Percentiles rank a stretch among this genome's conserved stretches.
Evolutionary conservation across 2,797 vertebrate species (phyloP).

Genomic region (Pangasius mekongensis): DNA sequence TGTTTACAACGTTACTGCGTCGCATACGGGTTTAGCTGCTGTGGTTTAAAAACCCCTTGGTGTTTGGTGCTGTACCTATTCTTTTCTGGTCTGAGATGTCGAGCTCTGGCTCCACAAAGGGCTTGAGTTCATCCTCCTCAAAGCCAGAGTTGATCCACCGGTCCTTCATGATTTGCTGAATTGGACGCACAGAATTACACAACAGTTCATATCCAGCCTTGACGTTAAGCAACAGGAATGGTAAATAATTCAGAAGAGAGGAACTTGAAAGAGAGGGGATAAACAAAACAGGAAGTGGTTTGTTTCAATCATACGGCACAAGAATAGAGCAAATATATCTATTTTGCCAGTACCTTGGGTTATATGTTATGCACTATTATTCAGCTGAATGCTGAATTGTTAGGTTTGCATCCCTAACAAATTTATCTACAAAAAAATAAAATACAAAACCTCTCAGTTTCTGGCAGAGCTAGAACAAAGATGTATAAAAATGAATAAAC

Average conservation of each 20-base stretch:
- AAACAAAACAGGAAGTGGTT: neutral
- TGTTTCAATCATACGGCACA: neutral
- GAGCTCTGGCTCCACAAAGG: constrained; percentile 86
- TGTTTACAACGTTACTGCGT: constrained; percentile 12
- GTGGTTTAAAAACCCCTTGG: neutral
- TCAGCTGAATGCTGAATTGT: neutral
- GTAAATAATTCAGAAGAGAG: constrained; percentile 6
- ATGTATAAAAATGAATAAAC: neutral
- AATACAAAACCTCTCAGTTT: neutral
- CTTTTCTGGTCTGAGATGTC: constrained; percentile 89
- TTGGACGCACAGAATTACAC: neutral
- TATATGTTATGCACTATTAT: neutral
- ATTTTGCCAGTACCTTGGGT: neutral
- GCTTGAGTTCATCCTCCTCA: constrained; percentile 90
- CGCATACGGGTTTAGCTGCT: neutral
- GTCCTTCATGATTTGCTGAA: constrained; percentile 95
- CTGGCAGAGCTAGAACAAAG: neutral
- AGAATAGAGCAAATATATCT: neutral
- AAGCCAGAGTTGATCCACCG: constrained; percentile 90
- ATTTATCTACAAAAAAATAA: neutral
- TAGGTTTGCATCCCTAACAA: neutral
- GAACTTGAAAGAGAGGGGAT: neutral
- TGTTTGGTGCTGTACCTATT: constrained; percentile 78
- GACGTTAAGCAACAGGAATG: constrained; percentile 12
- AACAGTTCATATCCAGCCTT: neutral